These are phyloP conservation scores for Zootoca vivipara DNA, from an alignment of 2,113 vertebrate species.

Conservation along the genomic window DNA sequence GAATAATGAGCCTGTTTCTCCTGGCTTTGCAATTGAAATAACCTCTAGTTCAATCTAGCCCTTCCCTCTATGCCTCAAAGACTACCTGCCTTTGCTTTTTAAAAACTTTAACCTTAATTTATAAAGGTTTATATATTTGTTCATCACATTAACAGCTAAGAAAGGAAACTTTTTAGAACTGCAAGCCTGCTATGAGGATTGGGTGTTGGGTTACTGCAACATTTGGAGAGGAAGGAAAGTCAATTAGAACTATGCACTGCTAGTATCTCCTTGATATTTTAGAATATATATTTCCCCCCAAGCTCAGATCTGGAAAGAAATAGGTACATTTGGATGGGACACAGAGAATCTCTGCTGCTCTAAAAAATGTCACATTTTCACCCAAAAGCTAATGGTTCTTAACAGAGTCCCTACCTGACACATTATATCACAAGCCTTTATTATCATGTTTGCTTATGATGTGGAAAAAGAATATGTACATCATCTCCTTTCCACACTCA, in stretches of 20 bases:
- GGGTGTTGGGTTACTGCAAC: neutral
- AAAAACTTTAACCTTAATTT: neutral
- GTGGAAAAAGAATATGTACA: neutral
- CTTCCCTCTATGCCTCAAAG: no score
- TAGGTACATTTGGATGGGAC: neutral
- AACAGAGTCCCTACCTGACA: neutral
- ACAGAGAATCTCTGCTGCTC: no score
- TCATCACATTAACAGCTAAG: neutral
- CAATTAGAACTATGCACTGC: neutral
- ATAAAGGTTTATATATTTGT: neutral
- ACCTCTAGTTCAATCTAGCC: neutral
- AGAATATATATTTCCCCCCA: neutral
- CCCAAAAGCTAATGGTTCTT: neutral
- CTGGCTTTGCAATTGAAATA: neutral
- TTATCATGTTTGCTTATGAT: neutral
- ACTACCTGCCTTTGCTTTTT: neutral
- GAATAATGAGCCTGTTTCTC: neutral
- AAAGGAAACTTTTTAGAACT: neutral
- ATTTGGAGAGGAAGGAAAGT: neutral
- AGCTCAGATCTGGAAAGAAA: neutral
- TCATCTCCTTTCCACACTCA: neutral
- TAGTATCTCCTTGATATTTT: neutral
- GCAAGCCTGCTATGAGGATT: neutral
- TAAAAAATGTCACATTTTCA: neutral
- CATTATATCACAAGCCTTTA: neutral